Base-by-base conservation (phyloP, 2,797 vertebrate genomes). In the Vespertilio murinus region DNA sequence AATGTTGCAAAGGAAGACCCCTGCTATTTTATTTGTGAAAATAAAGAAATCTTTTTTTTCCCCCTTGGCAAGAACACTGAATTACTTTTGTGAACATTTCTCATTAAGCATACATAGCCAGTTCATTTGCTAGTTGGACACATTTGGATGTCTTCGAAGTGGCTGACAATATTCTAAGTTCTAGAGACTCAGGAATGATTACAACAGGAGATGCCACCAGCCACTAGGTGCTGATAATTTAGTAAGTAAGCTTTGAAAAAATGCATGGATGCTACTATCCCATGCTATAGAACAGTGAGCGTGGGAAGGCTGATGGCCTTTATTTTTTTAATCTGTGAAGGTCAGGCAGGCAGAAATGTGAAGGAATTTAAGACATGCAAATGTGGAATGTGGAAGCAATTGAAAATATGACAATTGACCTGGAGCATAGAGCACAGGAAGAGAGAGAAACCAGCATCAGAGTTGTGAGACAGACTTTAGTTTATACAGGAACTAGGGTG, bases 401-500 rank as follows among this genome's bases (percentile, higher is more conserved):
- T 67, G 11, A 3, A 18, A 81, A 9, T 23, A 13, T 69, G 38
- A 33, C 7, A 20, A 0, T 71, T 18, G 40, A 12, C 3, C 35
- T 35, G n/a, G 16, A 64, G 13, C 3, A 25, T 5, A 42, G 4
- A 52, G 17, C 35, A 30, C 30, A 30, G 4, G 25, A 73, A 92
- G 16, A 82, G 12, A 69, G 16, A 77, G 1, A 3, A 18, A 64
- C 2, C 22, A 0, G 5, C 0, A 56, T 54, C 4, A 75, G 25
- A 35, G 2, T 64, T 56, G 25, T 25, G 42, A 20, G 14, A 5
- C 22, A 8, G 4, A 65, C 1, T 64, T 40, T 4, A 23, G 2
- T 59, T 92, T 35, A 59, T 28, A 16, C 0, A n/a, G 0, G 22
- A 54, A 6, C 13, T 81, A 1, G 0, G 75, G 9, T n/a, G 8